phyloP scores from a whole-genome alignment of 2,113 vertebrate genomes.

The Perca schrenkii region DNA sequence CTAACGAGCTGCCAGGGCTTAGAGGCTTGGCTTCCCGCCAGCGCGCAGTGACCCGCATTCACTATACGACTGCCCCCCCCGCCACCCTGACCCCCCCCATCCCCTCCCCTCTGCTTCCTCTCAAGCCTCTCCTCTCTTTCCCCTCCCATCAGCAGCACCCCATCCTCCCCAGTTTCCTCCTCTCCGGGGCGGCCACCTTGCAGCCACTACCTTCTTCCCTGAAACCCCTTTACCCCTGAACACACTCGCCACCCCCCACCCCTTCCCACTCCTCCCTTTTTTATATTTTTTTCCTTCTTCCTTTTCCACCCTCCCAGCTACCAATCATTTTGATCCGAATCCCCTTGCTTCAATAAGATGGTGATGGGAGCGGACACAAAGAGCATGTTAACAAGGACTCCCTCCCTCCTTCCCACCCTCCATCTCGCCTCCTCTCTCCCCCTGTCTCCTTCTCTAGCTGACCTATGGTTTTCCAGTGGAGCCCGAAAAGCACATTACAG shows the following conservation, averaged over 20 bases:
- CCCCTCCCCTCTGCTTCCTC: constrained; percentile 29
- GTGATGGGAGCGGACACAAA: constrained; percentile 72
- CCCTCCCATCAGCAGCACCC: constrained; percentile 29
- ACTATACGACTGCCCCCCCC: constrained; percentile 29
- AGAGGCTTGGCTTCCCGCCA: constrained; percentile 75
- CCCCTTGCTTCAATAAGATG: constrained; percentile 42
- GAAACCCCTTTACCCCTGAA: background rate
- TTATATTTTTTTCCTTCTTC: background rate
- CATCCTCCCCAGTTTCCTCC: constrained; percentile 11
- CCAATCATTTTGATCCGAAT: constrained; percentile 65
- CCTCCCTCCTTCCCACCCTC: constrained; percentile 9
- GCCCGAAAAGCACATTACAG: constrained; percentile 78
- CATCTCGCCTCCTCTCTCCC: constrained; percentile 21
- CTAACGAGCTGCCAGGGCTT: constrained; percentile 80
- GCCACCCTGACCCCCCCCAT: background rate
- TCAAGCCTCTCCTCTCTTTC: constrained; percentile 4
- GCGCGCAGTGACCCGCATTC: constrained; percentile 69
- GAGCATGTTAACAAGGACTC: constrained; percentile 74
- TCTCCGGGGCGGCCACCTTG: background rate
- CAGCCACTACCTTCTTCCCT: background rate
- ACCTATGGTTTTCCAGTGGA: constrained; percentile 71
- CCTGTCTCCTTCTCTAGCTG: constrained; percentile 40
- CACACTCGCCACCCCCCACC: background rate
- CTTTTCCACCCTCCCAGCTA: constrained; percentile 23
- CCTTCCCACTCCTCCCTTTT: too few relatives aligned